Evolutionary conservation across 1,140 invertebrate species (phyloP).

Genomic region (Andricus grossulariae): DNA sequence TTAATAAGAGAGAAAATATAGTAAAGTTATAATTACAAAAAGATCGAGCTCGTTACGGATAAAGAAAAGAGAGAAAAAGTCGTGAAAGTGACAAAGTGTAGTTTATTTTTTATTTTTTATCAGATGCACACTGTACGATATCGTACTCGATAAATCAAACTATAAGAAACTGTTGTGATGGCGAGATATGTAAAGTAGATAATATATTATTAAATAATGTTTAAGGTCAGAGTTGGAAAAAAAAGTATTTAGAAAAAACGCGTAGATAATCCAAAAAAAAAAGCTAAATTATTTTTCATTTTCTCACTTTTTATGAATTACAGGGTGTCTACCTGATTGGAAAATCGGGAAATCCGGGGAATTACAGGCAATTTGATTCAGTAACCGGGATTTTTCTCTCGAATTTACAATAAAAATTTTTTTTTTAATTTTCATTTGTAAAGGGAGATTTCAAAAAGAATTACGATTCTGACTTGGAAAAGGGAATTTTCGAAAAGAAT

Average conservation of each 20-base stretch:
- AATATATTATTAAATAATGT: neutral
- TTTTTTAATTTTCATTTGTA: no score
- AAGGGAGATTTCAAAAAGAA: no score
- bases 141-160: conserved; percentile 19
- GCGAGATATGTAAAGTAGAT: conserved; percentile 7
- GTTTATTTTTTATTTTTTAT: conserved; percentile 20
- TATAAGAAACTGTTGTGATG: conserved; percentile 12
- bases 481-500: no score
- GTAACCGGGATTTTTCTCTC: no score
- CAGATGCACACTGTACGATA: conserved; percentile 9
- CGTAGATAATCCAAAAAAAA: conserved; percentile 3
- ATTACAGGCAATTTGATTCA: no score
- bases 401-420: no score
- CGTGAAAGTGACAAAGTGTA: conserved; percentile 18
- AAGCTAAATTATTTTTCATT: neutral
- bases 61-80: neutral
- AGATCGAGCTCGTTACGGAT: neutral
- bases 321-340: no score
- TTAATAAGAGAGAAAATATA: conserved; percentile 2
- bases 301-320: no score
- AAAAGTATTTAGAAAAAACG: conserved; percentile 24
- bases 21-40: conserved; percentile 7
- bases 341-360: no score
- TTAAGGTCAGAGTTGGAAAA: conserved; percentile 14
- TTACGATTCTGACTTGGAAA: no score